A percentile compares a stretch with the other conserved stretches of the same genome.
These are phyloP conservation scores for Lepisosteus osseus DNA, from an alignment of 2,113 vertebrate genomes.

Conservation along the genomic window DNA sequence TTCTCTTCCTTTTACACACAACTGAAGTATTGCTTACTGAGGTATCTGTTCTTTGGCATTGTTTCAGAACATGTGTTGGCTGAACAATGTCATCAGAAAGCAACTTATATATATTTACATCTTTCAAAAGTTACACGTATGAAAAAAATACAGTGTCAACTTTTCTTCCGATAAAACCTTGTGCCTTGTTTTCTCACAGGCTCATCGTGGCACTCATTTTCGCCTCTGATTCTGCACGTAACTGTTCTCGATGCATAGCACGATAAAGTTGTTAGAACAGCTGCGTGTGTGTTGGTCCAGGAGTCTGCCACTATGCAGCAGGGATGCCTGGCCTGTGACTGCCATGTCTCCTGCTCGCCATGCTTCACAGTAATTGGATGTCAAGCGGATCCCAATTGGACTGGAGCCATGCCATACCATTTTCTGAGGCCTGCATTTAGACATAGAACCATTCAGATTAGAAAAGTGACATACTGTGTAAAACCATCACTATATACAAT, in stretches of 20 bases:
- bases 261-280: slow-evolving; percentile 82
- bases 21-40: slow-evolving; percentile 34
- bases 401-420: slow-evolving; percentile 89
- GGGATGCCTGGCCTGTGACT: slow-evolving; percentile 81
- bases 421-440: slow-evolving; percentile 79
- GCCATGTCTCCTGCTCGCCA: slow-evolving; percentile 77
- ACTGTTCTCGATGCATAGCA: slow-evolving; percentile 92
- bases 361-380: slow-evolving; percentile 85
- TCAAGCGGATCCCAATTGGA: slow-evolving; percentile 65
- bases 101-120: slow-evolving; percentile 67
- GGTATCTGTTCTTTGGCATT: slow-evolving; percentile 70
- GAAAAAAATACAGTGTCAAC: slow-evolving; percentile 41
- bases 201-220: slow-evolving; percentile 38
- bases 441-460: not conserved
- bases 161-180: slow-evolving; percentile 7
- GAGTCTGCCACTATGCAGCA: slow-evolving; percentile 74
- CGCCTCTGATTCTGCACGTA: slow-evolving; percentile 57
- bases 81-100: slow-evolving; percentile 13
- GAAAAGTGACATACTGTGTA: not conserved
- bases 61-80: slow-evolving; percentile 21
- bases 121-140: slow-evolving; percentile 37
- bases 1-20: not conserved
- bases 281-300: slow-evolving; percentile 83
- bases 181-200: slow-evolving; percentile 27
- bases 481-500: too few species aligned